Conservation (phyloP, 2,888 invertebrate species). For the Caenorhabditis sp. region DNA sequence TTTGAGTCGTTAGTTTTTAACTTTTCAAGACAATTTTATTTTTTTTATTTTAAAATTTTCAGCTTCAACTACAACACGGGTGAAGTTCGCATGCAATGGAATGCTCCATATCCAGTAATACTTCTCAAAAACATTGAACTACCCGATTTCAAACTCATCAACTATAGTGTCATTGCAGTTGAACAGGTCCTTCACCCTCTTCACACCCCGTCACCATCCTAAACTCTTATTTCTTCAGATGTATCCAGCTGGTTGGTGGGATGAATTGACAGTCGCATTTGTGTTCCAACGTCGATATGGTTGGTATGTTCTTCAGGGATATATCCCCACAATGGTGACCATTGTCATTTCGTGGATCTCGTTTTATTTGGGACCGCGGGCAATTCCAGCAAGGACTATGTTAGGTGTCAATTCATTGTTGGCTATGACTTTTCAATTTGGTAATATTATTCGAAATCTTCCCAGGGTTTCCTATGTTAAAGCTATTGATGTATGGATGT, state of each 20-base stretch:
- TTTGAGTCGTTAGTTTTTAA: constrained; percentile 68
- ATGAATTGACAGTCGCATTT: constrained; percentile 70
- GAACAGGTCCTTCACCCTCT: constrained; percentile 63
- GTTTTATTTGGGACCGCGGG: constrained; percentile 70
- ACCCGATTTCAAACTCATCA: constrained; percentile 69
- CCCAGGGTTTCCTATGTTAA: constrained; percentile 71
- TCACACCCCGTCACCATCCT: too few species aligned
- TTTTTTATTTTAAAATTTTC: constrained; percentile 5
- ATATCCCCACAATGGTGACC: constrained; percentile 69
- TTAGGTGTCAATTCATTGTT: constrained; percentile 71
- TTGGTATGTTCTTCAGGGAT: constrained; percentile 71
- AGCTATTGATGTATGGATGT: constrained; percentile 70
- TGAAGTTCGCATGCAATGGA: constrained; percentile 71
- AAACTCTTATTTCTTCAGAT: constrained; percentile 57
- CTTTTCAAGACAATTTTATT: not conserved
- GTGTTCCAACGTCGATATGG: constrained; percentile 70
- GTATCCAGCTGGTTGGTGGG: constrained; percentile 72
- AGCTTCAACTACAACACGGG: constrained; percentile 71
- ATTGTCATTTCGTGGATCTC: constrained; percentile 71
- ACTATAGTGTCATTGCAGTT: constrained; percentile 68
- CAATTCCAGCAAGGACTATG: constrained; percentile 71
- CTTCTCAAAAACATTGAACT: constrained; percentile 63
- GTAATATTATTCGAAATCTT: constrained; percentile 71
- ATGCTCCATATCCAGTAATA: constrained; percentile 66
- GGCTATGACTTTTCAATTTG: constrained; percentile 71